These are phyloP conservation scores for Cyrtonyx montezumae DNA, from an alignment of 2,113 vertebrate species.

Conservation along the genomic window DNA sequence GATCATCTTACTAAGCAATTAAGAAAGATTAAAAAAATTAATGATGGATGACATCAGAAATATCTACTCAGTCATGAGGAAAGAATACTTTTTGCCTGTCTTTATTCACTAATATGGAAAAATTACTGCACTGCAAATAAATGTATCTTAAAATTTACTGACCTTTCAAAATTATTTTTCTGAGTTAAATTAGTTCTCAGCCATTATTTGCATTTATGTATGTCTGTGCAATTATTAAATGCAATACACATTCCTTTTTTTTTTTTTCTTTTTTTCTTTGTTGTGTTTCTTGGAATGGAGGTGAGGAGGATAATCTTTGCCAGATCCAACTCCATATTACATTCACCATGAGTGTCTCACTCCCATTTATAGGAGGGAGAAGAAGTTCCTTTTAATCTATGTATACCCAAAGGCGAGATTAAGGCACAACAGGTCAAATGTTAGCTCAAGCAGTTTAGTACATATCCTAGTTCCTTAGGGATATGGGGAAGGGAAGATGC, in stretches of 20 bases:
- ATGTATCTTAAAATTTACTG: background rate
- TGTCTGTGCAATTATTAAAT: background rate
- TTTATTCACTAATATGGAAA: background rate
- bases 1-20: background rate
- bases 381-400: no score
- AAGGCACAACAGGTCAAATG: no score
- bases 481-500: no score
- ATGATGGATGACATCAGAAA: background rate
- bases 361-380: no score
- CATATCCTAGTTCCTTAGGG: no score
- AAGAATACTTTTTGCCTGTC: background rate
- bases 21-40: background rate
- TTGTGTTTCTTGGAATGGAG: background rate
- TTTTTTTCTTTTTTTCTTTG: background rate
- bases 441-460: no score
- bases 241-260: background rate
- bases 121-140: background rate
- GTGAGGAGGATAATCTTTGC: background rate
- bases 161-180: background rate
- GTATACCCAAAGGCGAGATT: no score
- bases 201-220: background rate
- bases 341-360: background rate
- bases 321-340: background rate
- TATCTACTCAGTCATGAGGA: background rate
- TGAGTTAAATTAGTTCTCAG: background rate